Percentiles rank a stretch among this genome's conserved stretches.
These are phyloP conservation scores for Proales similis DNA, from an alignment of 1,140 invertebrate species.

Conservation along the genomic window DNA sequence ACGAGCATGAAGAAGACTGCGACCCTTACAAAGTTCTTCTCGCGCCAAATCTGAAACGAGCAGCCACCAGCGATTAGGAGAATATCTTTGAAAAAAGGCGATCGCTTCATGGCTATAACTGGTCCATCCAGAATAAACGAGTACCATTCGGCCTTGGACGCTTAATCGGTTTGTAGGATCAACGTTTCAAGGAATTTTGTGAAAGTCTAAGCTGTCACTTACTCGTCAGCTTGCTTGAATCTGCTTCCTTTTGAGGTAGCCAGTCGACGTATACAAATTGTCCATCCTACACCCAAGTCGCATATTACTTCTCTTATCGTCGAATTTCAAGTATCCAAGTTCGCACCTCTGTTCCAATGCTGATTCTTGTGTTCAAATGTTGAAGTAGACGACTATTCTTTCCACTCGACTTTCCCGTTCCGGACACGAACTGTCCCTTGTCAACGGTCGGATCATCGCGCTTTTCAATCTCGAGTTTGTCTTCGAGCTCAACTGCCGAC, in stretches of 20 bases:
- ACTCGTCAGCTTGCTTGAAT: conserved; percentile 53
- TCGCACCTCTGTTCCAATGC: conserved; percentile 53
- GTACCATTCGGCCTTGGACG: conserved; percentile 52
- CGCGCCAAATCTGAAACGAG: conserved; percentile 53
- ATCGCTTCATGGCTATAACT: conserved; percentile 48
- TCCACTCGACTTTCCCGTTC: conserved; percentile 7
- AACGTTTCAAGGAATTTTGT: neutral
- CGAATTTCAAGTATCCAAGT: conserved; percentile 40
- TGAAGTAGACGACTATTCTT: conserved; percentile 42
- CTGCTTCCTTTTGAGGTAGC: conserved; percentile 55
- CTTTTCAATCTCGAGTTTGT: conserved; percentile 39
- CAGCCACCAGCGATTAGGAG: conserved; percentile 55
- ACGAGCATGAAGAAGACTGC: neutral
- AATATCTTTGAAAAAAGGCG: conserved; percentile 55
- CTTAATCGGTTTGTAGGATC: conserved; percentile 41
- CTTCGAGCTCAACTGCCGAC: conserved; percentile 39
- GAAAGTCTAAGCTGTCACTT: conserved; percentile 38
- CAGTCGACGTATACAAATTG: conserved; percentile 54
- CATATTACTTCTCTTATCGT: neutral
- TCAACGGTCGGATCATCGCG: conserved; percentile 40
- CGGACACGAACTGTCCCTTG: conserved; percentile 41
- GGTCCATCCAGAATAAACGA: conserved; percentile 51
- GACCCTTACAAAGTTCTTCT: conserved; percentile 48
- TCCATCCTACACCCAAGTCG: too few relatives aligned
- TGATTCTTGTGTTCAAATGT: conserved; percentile 50